Evolutionary conservation across 1,140 invertebrate species (phyloP), one percentile per base, ranked within the genome.

Genomic region (Drosophila watanabei): DNA sequence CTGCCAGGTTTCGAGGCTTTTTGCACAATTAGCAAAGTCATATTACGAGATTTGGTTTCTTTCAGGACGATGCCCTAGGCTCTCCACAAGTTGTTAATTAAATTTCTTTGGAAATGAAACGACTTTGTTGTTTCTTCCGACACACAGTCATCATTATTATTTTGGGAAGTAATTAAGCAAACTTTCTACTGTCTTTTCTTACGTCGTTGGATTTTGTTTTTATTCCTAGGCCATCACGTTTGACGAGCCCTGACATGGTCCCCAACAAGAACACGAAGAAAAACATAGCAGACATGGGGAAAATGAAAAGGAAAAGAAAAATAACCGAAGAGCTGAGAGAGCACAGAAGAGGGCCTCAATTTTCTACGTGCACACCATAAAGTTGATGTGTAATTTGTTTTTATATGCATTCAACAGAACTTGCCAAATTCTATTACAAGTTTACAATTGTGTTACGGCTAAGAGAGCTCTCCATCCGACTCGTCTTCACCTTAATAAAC

Each of bases 311-410:
- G 62, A 77, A 81, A 72, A 41, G 45, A 28, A 49, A 24, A 28
- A 30, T 9, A 79, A 69, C 24, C 65, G 59, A 28, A 57, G 14
- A 39, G 35, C 54, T 35, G 32, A 33, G 10, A 14, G 5, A 14
- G 51, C 20, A 4, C 35, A 5, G 54, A 28, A 39, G 35, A 57
- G 71, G 72, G 59, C 70, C 59, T 75, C 79, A 84, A 89, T 88
- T 82, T 88, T 89, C 85, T 88, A 88, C 85, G 85, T 88, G 85
- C 85, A 68, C 54, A 56, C 81, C 85, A 88, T 88, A 89, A 89
- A 88, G 65, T 90, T 90, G 77, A 81, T 82, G 71, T 90, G 82
- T 89, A 89, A 89, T 89, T 90, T 64, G 68, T 78, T 89, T 80
- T 88, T 87, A 80, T 80, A 80, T 79, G 75, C 76, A 80, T 62